Base-by-base conservation (phyloP, 2,888 invertebrate genomes). In the Cataglyphis livida region DNA sequence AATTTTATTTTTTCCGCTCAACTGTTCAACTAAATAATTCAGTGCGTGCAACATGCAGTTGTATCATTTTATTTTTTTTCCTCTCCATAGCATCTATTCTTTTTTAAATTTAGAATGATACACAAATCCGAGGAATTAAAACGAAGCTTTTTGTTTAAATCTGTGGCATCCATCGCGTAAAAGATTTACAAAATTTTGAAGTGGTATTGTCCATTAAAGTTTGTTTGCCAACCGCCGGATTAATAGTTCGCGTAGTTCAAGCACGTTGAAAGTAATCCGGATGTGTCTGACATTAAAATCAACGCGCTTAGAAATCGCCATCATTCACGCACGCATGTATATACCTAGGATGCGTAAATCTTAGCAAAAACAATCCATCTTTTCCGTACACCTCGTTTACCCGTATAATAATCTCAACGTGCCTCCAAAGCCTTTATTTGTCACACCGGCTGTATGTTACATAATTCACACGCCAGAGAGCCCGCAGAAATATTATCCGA, bases 401-500 rank as follows among this genome's bases (percentile, higher is more conserved):
- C 57, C 54, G 28, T 68, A 65, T 68, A 66, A 76, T 76, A 68
- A 76, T 76, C 76, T 68, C 57, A 38, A 65, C 66, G 66, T n/a
- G 66, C 38, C 28, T 38, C 66, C 28, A 15, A 76, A 66, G 57
- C 41, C 76, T 66, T 76, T 76, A 76, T 76, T 76, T 76, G 68
- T 76, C 76, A 76, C 28, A 57, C 10, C 57, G 32, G 21, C 68
- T 28, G 41, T 54, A 41, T 68, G 41, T 68, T 57, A 68, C 68
- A 76, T 76, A 66, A 68, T 76, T 76, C 57, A 15, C 15, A 76
- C 76, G 41, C 66, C 54, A 68, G 59, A 76, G 28, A 59, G 28
- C 68, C 54, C 54, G 61, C 81, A 78, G 65, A 85, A 89, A 75
- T 78, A 82, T 86, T 89, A 87, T 89, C 86, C 83, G 83, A 48